Conservation (phyloP, 2,113 vertebrate species). For the Upupa epops region DNA sequence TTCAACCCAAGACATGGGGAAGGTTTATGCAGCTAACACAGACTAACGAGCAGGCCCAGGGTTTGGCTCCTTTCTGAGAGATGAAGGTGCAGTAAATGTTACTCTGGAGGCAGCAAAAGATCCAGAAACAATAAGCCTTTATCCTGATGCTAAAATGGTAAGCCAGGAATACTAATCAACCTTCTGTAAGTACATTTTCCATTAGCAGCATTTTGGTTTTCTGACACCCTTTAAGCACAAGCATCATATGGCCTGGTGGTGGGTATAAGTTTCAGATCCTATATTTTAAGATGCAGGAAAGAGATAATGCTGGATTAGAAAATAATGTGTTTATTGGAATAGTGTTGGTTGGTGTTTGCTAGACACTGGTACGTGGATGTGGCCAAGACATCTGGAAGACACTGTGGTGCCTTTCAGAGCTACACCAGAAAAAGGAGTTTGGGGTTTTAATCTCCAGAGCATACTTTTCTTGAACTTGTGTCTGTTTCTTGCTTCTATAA, state of each 20-base stretch:
- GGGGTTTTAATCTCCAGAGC: not conserved
- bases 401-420: not conserved
- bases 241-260: not conserved
- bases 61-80: constrained; percentile 43
- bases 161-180: constrained; percentile 51
- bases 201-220: constrained; percentile 14
- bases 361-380: not conserved
- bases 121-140: constrained; percentile 53
- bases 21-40: constrained; percentile 20
- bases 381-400: not conserved
- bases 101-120: constrained; percentile 28
- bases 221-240: constrained; percentile 31
- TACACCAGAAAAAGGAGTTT: not conserved
- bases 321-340: not conserved
- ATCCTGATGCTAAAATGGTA: constrained; percentile 24
- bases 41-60: not conserved
- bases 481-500: not conserved
- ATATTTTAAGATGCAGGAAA: not conserved
- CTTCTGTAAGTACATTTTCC: constrained; percentile 54
- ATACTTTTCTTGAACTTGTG: not conserved
- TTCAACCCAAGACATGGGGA: not conserved
- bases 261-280: not conserved
- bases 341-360: not conserved
- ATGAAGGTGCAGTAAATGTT: constrained; percentile 45
- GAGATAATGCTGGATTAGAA: not conserved